These are phyloP conservation scores for Carassius gibelio DNA, from an alignment of 2,113 vertebrate genomes.

Conservation along the genomic window DNA sequence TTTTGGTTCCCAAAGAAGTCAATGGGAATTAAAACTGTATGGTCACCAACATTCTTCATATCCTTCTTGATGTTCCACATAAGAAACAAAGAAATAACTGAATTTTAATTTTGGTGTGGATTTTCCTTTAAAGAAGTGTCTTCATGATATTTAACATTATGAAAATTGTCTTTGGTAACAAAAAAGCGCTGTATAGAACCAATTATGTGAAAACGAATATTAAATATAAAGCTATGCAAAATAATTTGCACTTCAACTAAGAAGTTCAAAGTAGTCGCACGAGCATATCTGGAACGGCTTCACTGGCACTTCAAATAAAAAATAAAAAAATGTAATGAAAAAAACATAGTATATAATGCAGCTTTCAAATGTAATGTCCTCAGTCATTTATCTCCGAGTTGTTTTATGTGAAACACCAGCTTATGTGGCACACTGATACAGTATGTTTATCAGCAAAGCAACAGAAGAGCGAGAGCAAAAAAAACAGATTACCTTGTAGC, in stretches of 20 bases:
- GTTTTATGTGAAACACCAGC: conserved; percentile 10
- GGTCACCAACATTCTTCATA: too few relatives aligned
- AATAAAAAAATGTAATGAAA: conserved; percentile 21
- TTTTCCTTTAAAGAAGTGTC: neutral
- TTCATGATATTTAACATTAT: neutral
- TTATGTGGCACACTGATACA: conserved; percentile 18
- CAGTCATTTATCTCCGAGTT: neutral
- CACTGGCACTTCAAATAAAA: conserved; percentile 4
- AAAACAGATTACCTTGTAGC: conserved; percentile 85
- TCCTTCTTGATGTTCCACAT: too few relatives aligned
- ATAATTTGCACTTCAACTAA: conserved; percentile 4
- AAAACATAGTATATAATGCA: conserved; percentile 20
- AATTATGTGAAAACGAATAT: neutral
- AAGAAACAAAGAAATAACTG: neutral
- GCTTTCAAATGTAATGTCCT: conserved; percentile 11
- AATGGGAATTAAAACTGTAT: too few relatives aligned
- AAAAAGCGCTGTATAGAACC: neutral
- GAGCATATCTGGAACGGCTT: conserved; percentile 18
- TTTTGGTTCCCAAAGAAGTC: neutral
- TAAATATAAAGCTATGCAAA: neutral
- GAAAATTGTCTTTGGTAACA: neutral
- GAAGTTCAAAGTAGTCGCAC: conserved; percentile 8
- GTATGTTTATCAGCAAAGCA: conserved; percentile 52
- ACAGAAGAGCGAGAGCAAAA: conserved; percentile 3
- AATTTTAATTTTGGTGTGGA: neutral